Percentiles rank a stretch among this genome's conserved stretches.
Conservation (phyloP, 2,888 invertebrate genomes). For the Tipula lateralis region DNA sequence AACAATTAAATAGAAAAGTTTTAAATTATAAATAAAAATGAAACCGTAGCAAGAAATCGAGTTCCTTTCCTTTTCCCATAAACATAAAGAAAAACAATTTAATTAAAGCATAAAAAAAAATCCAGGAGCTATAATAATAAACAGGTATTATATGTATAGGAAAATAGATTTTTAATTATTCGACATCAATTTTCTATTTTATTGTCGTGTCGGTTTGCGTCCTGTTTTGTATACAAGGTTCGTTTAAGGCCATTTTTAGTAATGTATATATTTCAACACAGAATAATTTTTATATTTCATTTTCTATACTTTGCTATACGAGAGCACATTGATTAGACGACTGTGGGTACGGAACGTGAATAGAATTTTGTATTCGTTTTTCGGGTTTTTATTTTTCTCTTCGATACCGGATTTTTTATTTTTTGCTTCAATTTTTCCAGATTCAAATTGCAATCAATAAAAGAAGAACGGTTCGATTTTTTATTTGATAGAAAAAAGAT, state of each 20-base stretch:
- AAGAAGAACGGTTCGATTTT: neutral
- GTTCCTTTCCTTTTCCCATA: neutral
- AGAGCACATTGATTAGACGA: neutral
- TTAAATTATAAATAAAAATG: too few relatives aligned
- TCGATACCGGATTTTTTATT: neutral
- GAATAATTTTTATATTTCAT: neutral
- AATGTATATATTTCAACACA: neutral
- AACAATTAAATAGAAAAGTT: too few relatives aligned
- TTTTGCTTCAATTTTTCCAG: neutral
- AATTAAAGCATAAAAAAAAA: neutral
- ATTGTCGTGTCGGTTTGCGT: neutral
- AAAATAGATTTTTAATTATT: slow-evolving; percentile 19
- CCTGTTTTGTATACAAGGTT: neutral
- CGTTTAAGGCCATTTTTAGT: slow-evolving; percentile 9
- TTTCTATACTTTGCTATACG: neutral
- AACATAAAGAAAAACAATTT: neutral
- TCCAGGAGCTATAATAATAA: neutral
- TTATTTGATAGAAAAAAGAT: neutral
- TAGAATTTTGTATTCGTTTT: neutral
- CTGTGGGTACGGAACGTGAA: neutral
- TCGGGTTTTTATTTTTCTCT: neutral
- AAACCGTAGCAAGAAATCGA: too few relatives aligned
- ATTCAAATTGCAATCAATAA: slow-evolving; percentile 1
- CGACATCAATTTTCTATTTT: neutral
- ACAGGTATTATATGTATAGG: neutral